Conservation (phyloP, 2,113 vertebrate genomes). For the Ceyx margarethae region DNA sequence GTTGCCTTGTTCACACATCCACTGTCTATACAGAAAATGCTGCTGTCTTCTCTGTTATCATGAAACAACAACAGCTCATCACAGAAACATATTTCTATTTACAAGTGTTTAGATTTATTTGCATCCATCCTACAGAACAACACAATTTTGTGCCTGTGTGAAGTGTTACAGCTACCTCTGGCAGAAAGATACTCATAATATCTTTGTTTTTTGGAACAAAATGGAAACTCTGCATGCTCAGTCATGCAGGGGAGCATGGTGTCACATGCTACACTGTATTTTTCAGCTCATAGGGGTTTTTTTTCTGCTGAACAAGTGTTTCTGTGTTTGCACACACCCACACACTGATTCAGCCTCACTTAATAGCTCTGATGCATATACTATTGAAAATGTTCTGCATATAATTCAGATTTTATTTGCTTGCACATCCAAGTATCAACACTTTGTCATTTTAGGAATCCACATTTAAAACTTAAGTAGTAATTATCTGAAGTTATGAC, state of each 20-base stretch:
- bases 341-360: background rate
- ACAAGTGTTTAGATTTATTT: background rate
- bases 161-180: background rate
- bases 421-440: too few relatives aligned
- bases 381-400: background rate
- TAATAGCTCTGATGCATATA: background rate
- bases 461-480: background rate
- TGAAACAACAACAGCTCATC: background rate
- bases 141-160: background rate
- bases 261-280: background rate
- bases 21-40: background rate
- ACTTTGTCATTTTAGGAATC: background rate
- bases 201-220: background rate
- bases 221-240: background rate
- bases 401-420: background rate
- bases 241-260: background rate
- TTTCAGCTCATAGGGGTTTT: background rate
- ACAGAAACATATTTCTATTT: background rate
- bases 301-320: background rate
- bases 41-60: background rate
- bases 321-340: background rate
- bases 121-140: background rate
- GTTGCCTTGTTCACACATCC: background rate
- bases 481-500: background rate
- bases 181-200: background rate